Base-by-base conservation (phyloP, 2,888 invertebrate species). In the Rotaria socialis region DNA sequence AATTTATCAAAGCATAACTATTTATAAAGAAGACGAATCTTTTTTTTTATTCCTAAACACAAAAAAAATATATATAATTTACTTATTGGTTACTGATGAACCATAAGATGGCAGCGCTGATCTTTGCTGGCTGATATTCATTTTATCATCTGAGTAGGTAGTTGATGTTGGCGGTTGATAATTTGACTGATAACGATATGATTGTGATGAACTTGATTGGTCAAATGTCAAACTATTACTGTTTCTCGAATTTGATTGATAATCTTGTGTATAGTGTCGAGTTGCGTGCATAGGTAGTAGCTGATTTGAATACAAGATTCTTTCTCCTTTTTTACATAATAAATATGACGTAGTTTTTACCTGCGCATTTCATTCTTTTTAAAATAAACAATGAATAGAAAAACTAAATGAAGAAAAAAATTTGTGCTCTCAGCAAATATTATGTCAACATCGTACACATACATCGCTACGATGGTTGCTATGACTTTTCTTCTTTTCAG, bases 401-500 rank as follows among this genome's bases (percentile, higher is more conserved):
- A 67, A 67, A 6, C 14, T 35, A 35, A 35, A 67, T 16, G 35
- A 35, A 67, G 67, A 67, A 67, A 67, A 35, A 35, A 5, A 19
- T 67, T 8, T 35, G 35, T 41, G 14, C 7, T 6, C 35, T 16
- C 55, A 27, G 19, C 35, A 19, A 27, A 35, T 35, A 67, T 67
- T 19, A 67, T 67, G 35, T 35, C 67, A 67, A 67, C 35, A 67
- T 11, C 67, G 35, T 67, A 35, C 67, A 67, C 35, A 27, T 35
- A 67, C 27, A 35, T 14, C 8, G n/a, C 19, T 7, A 27, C 35
- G 19, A 16, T 41, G 19, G 67, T 67, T 67, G 67, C 67, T 41
- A 67, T 67, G 67, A 19, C 35, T 67, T 67, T 67, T 67, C 67
- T 67, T 67, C 35, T 67, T 67, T 67, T 35, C 67, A 67, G 67